Evolutionary conservation across 1,140 invertebrate species (phyloP), one percentile per base, ranked within the genome.

Genomic region (Drosophila hydei): DNA sequence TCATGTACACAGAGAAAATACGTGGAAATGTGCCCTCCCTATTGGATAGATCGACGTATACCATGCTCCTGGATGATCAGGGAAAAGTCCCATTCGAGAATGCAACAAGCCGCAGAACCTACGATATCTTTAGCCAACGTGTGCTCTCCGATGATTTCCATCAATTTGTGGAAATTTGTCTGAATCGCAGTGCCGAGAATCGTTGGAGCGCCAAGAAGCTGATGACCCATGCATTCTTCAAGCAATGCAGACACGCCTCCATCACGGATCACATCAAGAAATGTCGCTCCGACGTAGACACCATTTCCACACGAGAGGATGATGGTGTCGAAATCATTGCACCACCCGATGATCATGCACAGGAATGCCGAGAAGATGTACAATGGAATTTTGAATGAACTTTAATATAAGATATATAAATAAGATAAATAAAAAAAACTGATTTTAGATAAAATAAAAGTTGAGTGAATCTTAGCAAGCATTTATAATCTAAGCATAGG

Each of bases 1-100:
- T 97, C 75, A 97, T 98, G 96, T 93, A 97, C 48, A 95, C 96
- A 3, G 97, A 98, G 92, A 98, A 98, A 92, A 93, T 98, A 8
- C 93, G 95, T 58, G 97, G 97, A 11, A 94, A 94, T 75, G 94
- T 94, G 9, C 96, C 97, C 18, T 94, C 95, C 58, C 92, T 97
- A 62, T 92, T 97, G 23, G 97, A 98, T 92, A 94, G 93, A 72
- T 95, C 95, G 11, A 97, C 96, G 1, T 94, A 95, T 77, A 93
- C 93, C 3, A 62, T 62, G 52, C 23, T 77, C 1, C 3, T 77
- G 21, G 78, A 88, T 8, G 65, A 65, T 7, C 64, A 80, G 68
- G 79, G 78, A 25, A 70, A 75, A 72, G 62, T 73, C 38, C 71
- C 58, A 78, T 61, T 73, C 65, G 40, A 50, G 38, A 75, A 54